These are phyloP conservation scores for Brachionus paranguensis DNA, from an alignment of 1,140 invertebrate genomes.

Conservation along the genomic window DNA sequence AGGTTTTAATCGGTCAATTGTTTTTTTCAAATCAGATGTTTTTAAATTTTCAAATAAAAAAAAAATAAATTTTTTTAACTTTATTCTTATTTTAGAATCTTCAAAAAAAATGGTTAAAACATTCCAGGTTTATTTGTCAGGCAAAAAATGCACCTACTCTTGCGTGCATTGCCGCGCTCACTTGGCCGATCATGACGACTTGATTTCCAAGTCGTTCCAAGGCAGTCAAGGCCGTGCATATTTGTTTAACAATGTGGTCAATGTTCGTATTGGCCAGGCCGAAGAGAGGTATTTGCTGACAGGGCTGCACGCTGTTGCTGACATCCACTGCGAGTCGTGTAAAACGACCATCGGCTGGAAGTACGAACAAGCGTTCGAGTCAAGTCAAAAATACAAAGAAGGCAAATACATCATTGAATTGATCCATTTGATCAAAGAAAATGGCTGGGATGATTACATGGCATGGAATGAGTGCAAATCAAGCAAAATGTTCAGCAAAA, in stretches of 20 bases:
- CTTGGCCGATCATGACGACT: conserved; percentile 97
- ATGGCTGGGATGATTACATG: conserved; percentile 63
- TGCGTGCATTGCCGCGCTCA: conserved; percentile 99
- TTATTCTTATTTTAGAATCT: not conserved
- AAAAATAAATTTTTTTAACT: not conserved
- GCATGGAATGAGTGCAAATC: not conserved
- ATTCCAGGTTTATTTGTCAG: conserved; percentile 34
- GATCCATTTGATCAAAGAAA: conserved; percentile 99
- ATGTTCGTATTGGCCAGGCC: conserved; percentile 94
- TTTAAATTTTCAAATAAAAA: not conserved
- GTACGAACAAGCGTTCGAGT: conserved; percentile 99
- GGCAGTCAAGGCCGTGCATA: conserved; percentile 99
- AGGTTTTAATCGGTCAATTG: not conserved
- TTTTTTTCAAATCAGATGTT: not conserved
- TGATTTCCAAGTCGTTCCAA: conserved; percentile 99
- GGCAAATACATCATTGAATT: conserved; percentile 99
- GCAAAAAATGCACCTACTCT: conserved; percentile 34
- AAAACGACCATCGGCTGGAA: conserved; percentile 99
- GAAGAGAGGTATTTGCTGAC: conserved; percentile 96
- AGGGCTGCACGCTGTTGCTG: conserved; percentile 95
- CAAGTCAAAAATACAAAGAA: conserved; percentile 99
- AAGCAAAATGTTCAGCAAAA: not conserved
- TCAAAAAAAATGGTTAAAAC: conserved; percentile 24
- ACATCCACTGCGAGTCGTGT: conserved; percentile 99
- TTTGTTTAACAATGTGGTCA: conserved; percentile 83